phyloP scores from a whole-genome alignment of 64 coral and sea anemone species.

The Pocillopora verrucosa region DNA sequence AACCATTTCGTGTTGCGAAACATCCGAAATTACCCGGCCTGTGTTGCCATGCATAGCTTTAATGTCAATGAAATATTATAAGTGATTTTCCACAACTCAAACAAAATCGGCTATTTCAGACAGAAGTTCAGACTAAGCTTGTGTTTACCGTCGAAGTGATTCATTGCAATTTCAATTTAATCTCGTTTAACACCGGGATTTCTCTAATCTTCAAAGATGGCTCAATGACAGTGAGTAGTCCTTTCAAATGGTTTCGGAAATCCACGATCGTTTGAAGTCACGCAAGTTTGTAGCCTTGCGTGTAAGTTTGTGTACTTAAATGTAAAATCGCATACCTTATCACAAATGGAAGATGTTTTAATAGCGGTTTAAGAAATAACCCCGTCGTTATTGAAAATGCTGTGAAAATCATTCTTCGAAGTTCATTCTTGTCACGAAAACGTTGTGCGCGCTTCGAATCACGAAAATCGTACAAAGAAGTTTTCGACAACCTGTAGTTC shows the following conservation, averaged over 20 bases:
- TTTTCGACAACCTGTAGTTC: neutral
- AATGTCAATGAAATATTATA: neutral
- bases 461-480: neutral
- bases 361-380: neutral
- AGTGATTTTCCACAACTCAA: neutral
- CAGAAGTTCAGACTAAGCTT: neutral
- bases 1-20: too few species aligned
- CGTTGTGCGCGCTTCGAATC: neutral
- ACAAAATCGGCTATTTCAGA: neutral
- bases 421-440: neutral
- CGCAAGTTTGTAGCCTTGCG: neutral
- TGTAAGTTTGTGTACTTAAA: conserved; percentile 24
- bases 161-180: conserved; percentile 4
- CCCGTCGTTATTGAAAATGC: too few species aligned
- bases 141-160: neutral
- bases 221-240: neutral
- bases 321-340: conserved; percentile 7
- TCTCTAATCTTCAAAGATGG: neutral
- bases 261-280: neutral
- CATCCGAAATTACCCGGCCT: too few species aligned
- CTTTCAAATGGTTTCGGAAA: neutral
- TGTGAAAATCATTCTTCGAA: too few species aligned
- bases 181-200: neutral
- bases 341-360: conserved; percentile 12
- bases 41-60: neutral